Conservation (phyloP, 2,113 vertebrate species). For the Paraplagusia blochii region DNA sequence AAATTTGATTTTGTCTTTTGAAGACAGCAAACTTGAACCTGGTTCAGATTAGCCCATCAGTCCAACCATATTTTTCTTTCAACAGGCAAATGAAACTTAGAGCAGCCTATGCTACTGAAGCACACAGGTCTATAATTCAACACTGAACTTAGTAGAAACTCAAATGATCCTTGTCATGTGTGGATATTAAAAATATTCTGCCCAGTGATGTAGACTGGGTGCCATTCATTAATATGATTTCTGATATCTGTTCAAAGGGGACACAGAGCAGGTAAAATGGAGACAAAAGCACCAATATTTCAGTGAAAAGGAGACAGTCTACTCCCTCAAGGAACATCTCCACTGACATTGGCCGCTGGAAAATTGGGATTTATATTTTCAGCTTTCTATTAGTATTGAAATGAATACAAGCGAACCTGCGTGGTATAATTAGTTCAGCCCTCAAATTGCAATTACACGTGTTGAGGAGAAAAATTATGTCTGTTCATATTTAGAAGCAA, state of each 20-base stretch:
- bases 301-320: conserved; percentile 72
- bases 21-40: conserved; percentile 41
- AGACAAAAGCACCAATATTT: conserved; percentile 71
- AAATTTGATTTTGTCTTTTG: conserved; percentile 49
- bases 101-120: conserved; percentile 45
- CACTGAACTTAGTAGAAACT: conserved; percentile 55
- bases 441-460: conserved; percentile 80
- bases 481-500: conserved; percentile 46
- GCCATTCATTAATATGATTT: conserved; percentile 79
- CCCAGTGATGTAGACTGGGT: conserved; percentile 69
- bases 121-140: conserved; percentile 70
- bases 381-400: conserved; percentile 83
- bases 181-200: conserved; percentile 76
- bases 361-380: conserved; percentile 82
- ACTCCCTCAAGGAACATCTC: conserved; percentile 79
- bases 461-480: conserved; percentile 54
- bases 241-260: conserved; percentile 67
- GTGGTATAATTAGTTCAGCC: conserved; percentile 81
- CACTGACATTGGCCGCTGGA: conserved; percentile 75
- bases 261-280: conserved; percentile 49
- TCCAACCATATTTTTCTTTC: conserved; percentile 49
- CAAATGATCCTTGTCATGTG: conserved; percentile 71
- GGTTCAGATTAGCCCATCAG: conserved; percentile 62
- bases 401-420: conserved; percentile 79
- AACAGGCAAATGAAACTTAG: conserved; percentile 65